Evolutionary conservation across 2,797 vertebrate genomes (phyloP), one percentile per base, ranked within the genome.

Genomic region (Crocodylus rhombifer): DNA sequence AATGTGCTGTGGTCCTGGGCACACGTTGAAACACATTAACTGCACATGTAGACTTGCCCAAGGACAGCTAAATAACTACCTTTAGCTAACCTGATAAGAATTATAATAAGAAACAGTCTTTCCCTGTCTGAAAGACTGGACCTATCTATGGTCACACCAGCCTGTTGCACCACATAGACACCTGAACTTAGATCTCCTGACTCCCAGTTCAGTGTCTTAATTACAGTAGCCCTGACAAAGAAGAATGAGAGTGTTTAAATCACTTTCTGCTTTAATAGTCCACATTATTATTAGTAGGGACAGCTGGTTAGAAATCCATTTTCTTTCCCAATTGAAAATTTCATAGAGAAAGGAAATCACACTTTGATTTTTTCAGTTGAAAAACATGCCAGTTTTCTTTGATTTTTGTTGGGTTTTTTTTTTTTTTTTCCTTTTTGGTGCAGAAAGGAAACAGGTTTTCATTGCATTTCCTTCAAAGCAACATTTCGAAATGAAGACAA

Each of bases 381-480:
- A 28, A 75, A 51, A 51, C 42, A 51, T 51, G 42, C 87, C 91
- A 79, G 30, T 74, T 93, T 86, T 63, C 82, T 83, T 94, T 80
- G 15, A 82, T 89, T 93, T 74, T 14, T 69, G 86, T 56, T 64
- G 9, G 28, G 90, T 77, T 94, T 82, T 89, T 11, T 36, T 93
- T 87, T 90, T 60, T 64, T 28, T 14, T 91, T 71, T 4, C 63
- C 33, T 30, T 30, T 60, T 88, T 79, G 73, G 26, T 71, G 20
- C 67, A 85, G 63, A 63, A 78, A 51, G 42, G 42, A 91, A 78
- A 61, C 1, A 57, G 13, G 42, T 51, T 63, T 93, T 87, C 17
- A 85, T 86, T 80, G 67, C 9, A 42, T 75, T 85, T 83, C 6
- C 60, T 93, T 95, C 80, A 84, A 84, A 91, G 36, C 14, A 81